Evolutionary conservation across 64 coral and sea anemone species (phyloP).

Genomic region (Anthopleura sola): DNA sequence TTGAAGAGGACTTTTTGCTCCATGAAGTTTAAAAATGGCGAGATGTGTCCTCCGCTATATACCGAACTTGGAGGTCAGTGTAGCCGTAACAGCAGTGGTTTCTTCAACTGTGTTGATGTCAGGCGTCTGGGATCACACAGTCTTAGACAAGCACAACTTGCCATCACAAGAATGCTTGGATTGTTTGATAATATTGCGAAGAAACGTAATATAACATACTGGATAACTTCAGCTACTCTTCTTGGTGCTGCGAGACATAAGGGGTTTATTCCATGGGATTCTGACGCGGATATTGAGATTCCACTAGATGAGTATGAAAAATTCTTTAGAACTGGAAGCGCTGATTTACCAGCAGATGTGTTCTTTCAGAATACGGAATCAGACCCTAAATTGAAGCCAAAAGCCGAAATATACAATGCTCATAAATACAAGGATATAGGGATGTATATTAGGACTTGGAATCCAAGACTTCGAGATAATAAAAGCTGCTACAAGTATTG

Average conservation of each 20-base stretch:
- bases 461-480: constrained; percentile 29
- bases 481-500: constrained; percentile 55
- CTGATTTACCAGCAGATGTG: constrained; percentile 29
- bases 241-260: constrained; percentile 44
- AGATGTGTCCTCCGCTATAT: constrained; percentile 46
- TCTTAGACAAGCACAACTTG: constrained; percentile 29
- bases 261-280: constrained; percentile 50
- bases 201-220: constrained; percentile 34
- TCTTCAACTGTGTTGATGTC: constrained; percentile 22
- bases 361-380: constrained; percentile 42
- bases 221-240: constrained; percentile 31
- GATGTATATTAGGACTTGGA: constrained; percentile 17
- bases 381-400: constrained; percentile 8
- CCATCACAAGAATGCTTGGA: constrained; percentile 31
- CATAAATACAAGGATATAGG: constrained; percentile 37
- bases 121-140: background rate
- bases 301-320: constrained; percentile 23
- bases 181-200: constrained; percentile 18
- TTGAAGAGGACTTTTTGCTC: constrained; percentile 3
- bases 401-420: background rate
- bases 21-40: constrained; percentile 21
- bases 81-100: background rate
- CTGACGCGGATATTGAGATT: constrained; percentile 40
- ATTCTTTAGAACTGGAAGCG: constrained; percentile 12
- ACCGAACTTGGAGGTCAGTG: constrained; percentile 39